Evolutionary conservation across 1,140 invertebrate genomes (phyloP), one percentile per base, ranked within the genome.

Genomic region (Drosophila miranda): DNA sequence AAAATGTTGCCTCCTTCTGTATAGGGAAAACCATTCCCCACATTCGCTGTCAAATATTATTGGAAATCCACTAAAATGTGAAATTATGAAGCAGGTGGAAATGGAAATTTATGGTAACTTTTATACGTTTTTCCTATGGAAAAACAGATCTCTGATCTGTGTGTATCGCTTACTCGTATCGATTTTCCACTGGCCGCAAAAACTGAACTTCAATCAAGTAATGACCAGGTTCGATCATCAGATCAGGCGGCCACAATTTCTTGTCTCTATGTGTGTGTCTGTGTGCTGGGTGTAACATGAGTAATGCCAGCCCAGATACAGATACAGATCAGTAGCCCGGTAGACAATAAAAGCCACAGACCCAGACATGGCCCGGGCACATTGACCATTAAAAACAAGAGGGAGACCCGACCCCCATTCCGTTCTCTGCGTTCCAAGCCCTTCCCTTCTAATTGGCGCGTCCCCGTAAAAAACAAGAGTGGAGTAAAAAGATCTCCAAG

Each of bases 191-290:
- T 76, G 62, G 70, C 76, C 54, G 75, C 74, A 61, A 86, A 84
- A 82, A 3, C 16, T 86, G 82, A 86, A 87, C 82, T 87, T 86
- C 50, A 71, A 87, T 86, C 82, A 82, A 78, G 78, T 86, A 87
- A 86, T 86, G 82, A 86, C 82, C 78, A 45, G 70, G 52, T 75
- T 38, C 78, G 81, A 84, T 84, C 77, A 75, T 14, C 30, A 0
- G 28, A 30, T 14, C 30, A 0, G 28, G 30, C 14, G 23, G 14
- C 66, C 78, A 64, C 82, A 5, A 87, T 80, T 86, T 86, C 72
- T 80, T 28, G 28, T 82, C 28, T 61, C 56, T 43, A 1, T 16
- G 16, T 16, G 0, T 16, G 16, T 16, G 16, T 52, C 46, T 48
- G 52, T 62, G 23, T 42, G 49, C 49, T 41, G 50, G 72, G 81